Evolutionary conservation across 2,113 vertebrate species (phyloP), one percentile per base, ranked within the genome.

Genomic region (Circaetus gallicus): DNA sequence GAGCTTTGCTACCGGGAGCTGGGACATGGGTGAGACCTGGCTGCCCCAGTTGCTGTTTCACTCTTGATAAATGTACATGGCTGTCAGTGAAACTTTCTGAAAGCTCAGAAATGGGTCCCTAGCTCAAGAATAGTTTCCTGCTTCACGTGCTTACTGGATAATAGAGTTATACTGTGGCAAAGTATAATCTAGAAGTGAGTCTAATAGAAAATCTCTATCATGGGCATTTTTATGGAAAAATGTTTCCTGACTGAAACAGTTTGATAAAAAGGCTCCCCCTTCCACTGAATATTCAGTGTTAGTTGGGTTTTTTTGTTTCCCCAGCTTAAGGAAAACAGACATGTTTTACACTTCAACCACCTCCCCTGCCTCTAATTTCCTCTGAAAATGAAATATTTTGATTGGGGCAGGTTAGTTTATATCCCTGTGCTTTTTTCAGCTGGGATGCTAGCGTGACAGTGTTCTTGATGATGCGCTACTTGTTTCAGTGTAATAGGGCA

Each of bases 131-230:
- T 10, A 32, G 24, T 73, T 86, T 47, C 4, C 28, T 82, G 34
- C 70, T 34, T 73, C 18, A 7, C 0, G 0, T 31, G 8, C 28
- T 52, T 71, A 21, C 9, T 52, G 58, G 29, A 6, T 50, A 34
- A 11, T 7, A 34, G 28, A 55, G 24, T 40, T 53, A 4, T 7
- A 5, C 25, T 22, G 21, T 59, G 25, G 52, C 19, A 25, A 32
- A 45, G 34, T 7, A 13, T 38, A 42, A 19, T 22, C 10, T 45
- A 24, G 16, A 42, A 50, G 8, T 13, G 43, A 63, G 18, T 55
- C 26, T 49, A 21, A 40, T 1, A n/a, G 43, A 14, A 66, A 40
- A 8, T 9, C 34, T 53, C 7, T 19, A 0, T 47, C 10, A 0
- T 10, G 18, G 38, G 16, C 16, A 9, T 77, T 55, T 69, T 65